Conservation (phyloP, 2,888 invertebrate genomes). For the Hydroisotoma schaefferi region DNA sequence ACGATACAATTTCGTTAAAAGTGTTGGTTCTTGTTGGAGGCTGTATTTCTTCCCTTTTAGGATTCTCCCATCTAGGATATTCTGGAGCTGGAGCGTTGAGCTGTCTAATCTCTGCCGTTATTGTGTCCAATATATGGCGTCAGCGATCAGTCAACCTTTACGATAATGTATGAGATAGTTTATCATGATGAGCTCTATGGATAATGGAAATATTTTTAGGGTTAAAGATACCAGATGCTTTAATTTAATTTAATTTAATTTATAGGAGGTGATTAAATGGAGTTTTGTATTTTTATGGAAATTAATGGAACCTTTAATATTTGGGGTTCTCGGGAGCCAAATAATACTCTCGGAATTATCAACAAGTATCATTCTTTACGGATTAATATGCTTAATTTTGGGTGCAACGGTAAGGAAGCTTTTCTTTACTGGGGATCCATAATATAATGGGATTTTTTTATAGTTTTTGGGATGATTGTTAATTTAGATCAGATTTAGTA, state of each 20-base stretch:
- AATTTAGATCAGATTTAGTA: conserved; percentile 60
- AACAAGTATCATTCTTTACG: conserved; percentile 65
- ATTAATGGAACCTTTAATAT: conserved; percentile 89
- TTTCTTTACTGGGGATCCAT: no score
- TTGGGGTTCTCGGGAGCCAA: conserved; percentile 88
- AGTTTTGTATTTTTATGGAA: conserved; percentile 67
- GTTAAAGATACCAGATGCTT: no score
- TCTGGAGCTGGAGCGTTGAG: conserved; percentile 76
- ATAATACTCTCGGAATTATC: conserved; percentile 73
- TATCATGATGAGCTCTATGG: no score
- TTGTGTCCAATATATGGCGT: conserved; percentile 75
- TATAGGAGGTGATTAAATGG: conserved; percentile 59
- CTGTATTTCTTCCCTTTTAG: conserved; percentile 79
- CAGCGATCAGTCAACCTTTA: conserved; percentile 24
- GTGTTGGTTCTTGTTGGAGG: conserved; percentile 75
- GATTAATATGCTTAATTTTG: conserved; percentile 65
- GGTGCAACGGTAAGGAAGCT: conserved; percentile 59
- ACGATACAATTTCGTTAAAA: conserved; percentile 55
- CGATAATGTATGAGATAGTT: conserved; percentile 25
- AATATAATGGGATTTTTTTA: no score
- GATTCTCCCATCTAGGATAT: conserved; percentile 73
- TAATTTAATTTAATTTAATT: no score
- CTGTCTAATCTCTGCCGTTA: conserved; percentile 76
- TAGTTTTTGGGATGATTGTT: no score
- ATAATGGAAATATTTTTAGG: no score